A percentile compares a stretch with the other conserved stretches of the same genome.
phyloP scores from a whole-genome alignment of 2,888 invertebrate species.

The Spisula subtruncata region DNA sequence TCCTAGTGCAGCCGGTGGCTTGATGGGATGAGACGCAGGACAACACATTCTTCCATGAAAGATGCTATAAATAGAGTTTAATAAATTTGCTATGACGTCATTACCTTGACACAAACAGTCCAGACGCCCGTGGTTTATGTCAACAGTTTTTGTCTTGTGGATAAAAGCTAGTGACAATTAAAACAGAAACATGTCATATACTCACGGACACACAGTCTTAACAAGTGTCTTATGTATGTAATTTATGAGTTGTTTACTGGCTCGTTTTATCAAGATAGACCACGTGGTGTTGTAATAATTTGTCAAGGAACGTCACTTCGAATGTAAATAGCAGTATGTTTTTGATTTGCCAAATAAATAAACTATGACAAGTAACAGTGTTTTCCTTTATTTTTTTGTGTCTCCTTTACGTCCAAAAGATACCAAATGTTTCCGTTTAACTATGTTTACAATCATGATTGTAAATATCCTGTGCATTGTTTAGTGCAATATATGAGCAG shows the following conservation, averaged over 20 bases:
- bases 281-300: background rate
- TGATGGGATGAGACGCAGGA: background rate
- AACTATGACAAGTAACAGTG: background rate
- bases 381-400: background rate
- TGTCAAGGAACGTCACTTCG: background rate
- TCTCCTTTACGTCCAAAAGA: background rate
- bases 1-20: background rate
- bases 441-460: too few species aligned
- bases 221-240: constrained; percentile 10
- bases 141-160: background rate
- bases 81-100: constrained; percentile 9
- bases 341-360: constrained; percentile 22
- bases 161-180: background rate
- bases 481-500: too few species aligned
- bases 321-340: constrained; percentile 23
- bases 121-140: background rate
- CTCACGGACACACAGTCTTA: background rate
- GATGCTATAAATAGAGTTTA: background rate
- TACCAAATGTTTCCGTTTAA: too few species aligned
- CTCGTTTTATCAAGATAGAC: background rate
- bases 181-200: background rate
- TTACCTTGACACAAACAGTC: background rate
- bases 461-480: too few species aligned
- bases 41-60: background rate
- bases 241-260: constrained; percentile 1